These are phyloP conservation scores for Julus scanicus DNA, from an alignment of 2,888 invertebrate species.

Conservation along the genomic window DNA sequence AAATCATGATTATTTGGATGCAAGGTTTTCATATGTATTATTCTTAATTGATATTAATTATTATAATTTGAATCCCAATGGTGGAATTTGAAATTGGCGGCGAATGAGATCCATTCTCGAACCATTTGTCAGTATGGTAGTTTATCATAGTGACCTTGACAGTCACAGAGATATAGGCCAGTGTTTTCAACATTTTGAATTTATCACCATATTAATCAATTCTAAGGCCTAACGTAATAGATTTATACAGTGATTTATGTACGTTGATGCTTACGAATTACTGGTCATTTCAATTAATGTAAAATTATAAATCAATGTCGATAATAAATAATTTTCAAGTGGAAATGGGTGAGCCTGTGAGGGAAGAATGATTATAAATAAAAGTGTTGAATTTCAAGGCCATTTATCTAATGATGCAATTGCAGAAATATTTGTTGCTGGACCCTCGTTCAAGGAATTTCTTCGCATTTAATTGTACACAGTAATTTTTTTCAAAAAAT, in stretches of 20 bases:
- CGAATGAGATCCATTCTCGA: no score
- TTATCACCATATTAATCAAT: background rate
- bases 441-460: background rate
- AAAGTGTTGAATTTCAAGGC: conserved; percentile 21
- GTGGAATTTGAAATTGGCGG: no score
- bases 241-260: background rate
- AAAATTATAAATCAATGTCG: background rate
- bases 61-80: no score
- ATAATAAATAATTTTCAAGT: conserved; percentile 30
- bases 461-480: background rate
- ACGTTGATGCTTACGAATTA: background rate
- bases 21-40: no score
- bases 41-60: no score
- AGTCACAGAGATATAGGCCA: background rate
- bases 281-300: background rate
- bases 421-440: background rate
- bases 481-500: no score
- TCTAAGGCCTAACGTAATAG: background rate
- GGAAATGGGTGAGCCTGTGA: background rate
- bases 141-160: background rate
- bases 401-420: background rate
- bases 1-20: no score
- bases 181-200: background rate
- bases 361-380: background rate
- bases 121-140: background rate